Evolutionary conservation across 2,797 vertebrate genomes (phyloP).

Genomic region (Alauda arvensis): DNA sequence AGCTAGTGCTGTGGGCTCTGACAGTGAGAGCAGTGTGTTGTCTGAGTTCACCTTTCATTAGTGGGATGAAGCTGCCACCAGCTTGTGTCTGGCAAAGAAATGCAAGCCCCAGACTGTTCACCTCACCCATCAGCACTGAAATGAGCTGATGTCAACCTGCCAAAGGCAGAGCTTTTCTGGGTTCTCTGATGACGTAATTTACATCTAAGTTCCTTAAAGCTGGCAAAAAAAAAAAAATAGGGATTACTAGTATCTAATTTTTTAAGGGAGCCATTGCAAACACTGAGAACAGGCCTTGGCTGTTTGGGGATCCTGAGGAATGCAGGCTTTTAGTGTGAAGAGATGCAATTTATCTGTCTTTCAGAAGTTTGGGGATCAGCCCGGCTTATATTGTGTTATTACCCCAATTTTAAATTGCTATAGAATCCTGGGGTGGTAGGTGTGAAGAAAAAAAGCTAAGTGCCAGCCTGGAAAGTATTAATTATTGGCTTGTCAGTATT

Average conservation of each 20-base stretch:
- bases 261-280: not conserved
- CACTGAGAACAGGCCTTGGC: not conserved
- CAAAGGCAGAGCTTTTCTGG: not conserved
- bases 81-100: not conserved
- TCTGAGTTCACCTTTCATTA: not conserved
- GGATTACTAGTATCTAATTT: not conserved
- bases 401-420: not conserved
- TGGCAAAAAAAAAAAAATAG: not conserved
- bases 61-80: not conserved
- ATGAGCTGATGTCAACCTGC: not conserved
- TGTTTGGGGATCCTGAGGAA: not conserved
- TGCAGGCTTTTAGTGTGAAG: not conserved
- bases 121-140: not conserved
- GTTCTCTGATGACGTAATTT: not conserved
- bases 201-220: not conserved
- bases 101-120: not conserved
- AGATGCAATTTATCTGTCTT: not conserved
- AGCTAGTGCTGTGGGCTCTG: not conserved
- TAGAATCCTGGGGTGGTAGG: fast-evolving
- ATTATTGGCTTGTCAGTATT: not conserved
- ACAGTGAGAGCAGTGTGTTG: not conserved
- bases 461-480: not conserved
- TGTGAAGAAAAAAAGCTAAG: too few relatives aligned
- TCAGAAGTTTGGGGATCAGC: not conserved
- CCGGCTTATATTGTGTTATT: not conserved